Evolutionary conservation across 35 echinoderm and acorn worm species (phyloP).

Genomic region (Amphiura filiformis): DNA sequence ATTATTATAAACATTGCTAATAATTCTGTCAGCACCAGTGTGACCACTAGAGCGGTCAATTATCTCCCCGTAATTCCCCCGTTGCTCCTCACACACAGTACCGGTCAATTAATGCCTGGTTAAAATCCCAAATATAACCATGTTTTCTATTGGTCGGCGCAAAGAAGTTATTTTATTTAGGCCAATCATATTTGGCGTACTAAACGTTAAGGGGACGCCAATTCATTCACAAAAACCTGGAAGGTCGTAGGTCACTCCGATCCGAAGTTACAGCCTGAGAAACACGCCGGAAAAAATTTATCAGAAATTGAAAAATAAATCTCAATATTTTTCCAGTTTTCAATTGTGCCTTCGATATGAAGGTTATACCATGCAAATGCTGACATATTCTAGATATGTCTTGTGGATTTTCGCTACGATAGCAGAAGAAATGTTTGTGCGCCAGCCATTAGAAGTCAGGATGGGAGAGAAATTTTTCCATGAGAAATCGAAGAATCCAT

Average conservation of each 20-base stretch:
- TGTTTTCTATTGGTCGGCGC: neutral
- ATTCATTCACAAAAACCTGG: neutral
- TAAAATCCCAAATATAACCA: neutral
- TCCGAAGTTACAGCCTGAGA: neutral
- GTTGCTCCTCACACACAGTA: too few species aligned
- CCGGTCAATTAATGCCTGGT: too few species aligned
- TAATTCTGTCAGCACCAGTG: too few species aligned
- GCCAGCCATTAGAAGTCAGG: neutral
- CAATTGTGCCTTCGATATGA: neutral
- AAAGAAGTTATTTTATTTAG: neutral
- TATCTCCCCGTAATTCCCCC: too few species aligned
- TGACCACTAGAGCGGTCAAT: too few species aligned
- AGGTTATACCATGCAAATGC: neutral
- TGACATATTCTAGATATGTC: neutral
- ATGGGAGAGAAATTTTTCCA: neutral
- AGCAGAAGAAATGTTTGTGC: neutral
- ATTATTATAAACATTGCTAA: too few species aligned
- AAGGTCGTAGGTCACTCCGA: neutral
- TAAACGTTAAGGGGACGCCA: neutral
- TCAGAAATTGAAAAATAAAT: neutral
- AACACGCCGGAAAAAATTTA: neutral
- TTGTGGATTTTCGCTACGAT: neutral
- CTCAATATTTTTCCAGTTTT: neutral
- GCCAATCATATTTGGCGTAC: neutral
- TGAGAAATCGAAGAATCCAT: neutral